Conservation (phyloP, 2,888 invertebrate genomes). For the Cephus pygmeus region DNA sequence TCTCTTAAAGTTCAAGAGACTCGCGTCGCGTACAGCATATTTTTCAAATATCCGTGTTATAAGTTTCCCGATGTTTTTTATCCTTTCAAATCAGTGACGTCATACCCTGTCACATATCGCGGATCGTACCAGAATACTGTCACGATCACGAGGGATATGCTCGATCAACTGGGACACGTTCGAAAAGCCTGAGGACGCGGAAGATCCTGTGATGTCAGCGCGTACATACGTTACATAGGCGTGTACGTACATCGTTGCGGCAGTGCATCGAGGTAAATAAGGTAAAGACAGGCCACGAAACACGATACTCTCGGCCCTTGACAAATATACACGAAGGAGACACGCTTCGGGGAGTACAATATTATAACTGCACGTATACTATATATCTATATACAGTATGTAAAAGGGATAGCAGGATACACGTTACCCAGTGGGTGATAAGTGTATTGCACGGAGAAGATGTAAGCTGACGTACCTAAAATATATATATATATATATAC, state of each 20-base stretch:
- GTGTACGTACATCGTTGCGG: not conserved
- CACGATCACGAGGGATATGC: not conserved
- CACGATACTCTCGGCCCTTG: not conserved
- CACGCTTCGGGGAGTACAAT: not conserved
- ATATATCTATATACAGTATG: not conserved
- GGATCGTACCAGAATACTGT: not conserved
- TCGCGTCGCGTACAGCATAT: not conserved
- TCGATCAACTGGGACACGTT: not conserved
- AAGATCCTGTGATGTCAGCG: not conserved
- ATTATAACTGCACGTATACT: not conserved
- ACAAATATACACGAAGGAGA: not conserved
- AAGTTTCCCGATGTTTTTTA: not conserved
- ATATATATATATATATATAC: no score
- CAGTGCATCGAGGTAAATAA: not conserved
- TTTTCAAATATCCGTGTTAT: not conserved
- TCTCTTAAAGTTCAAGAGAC: not conserved
- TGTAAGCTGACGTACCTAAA: not conserved
- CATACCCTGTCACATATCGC: not conserved
- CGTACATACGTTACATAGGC: not conserved
- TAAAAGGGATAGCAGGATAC: not conserved
- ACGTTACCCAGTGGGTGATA: not conserved
- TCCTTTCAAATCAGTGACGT: not conserved
- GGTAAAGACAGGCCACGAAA: not conserved
- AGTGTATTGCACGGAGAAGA: not conserved
- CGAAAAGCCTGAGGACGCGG: not conserved